Evolutionary conservation across 2,113 vertebrate species (phyloP).

Genomic region (Mus spicilegus): DNA sequence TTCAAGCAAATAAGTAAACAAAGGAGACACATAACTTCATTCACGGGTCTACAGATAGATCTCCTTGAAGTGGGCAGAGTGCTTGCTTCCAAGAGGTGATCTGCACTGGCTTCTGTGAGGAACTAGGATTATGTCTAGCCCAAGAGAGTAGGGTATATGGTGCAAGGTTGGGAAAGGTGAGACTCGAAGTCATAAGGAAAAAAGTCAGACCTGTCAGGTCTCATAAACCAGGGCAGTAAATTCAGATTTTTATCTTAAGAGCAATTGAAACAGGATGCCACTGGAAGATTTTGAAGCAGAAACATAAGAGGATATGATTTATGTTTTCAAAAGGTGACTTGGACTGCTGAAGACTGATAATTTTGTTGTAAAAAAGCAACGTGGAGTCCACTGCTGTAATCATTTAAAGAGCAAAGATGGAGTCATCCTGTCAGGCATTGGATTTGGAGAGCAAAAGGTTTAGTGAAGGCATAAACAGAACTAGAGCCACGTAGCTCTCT

Average conservation of each 20-base stretch:
- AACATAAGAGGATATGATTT: neutral
- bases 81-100: neutral
- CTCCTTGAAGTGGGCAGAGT: neutral
- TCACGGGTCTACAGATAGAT: neutral
- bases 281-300: neutral
- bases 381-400: neutral
- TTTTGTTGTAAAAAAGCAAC: neutral
- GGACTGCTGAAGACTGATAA: neutral
- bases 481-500: neutral
- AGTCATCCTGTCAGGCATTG: rapidly evolving
- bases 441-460: neutral
- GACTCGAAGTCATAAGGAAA: neutral
- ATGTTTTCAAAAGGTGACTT: neutral
- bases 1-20: neutral
- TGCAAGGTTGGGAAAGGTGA: neutral
- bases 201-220: neutral
- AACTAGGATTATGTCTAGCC: neutral
- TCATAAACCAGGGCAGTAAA: neutral
- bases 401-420: neutral
- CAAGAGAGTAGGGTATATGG: rapidly evolving
- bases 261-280: neutral
- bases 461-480: neutral
- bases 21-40: neutral
- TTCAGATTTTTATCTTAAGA: neutral
- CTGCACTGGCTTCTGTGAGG: neutral